Evolutionary conservation across 2,113 vertebrate species (phyloP).

Genomic region (Camelus bactrianus): DNA sequence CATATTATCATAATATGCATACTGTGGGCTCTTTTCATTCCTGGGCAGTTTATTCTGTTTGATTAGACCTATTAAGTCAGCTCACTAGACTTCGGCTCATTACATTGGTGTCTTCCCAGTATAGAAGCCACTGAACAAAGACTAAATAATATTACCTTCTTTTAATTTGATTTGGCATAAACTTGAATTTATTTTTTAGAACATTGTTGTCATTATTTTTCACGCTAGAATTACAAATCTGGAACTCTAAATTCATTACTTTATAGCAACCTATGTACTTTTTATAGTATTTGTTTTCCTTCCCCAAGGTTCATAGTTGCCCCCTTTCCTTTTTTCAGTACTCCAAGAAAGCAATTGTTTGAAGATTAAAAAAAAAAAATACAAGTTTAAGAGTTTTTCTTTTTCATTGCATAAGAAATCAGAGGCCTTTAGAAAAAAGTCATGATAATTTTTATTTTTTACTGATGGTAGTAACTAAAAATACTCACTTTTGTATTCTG

Average conservation of each 20-base stretch:
- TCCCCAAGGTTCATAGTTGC: not conserved
- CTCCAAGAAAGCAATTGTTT: conserved; percentile 6
- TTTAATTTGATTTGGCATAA: not conserved
- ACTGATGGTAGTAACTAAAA: conserved; percentile 13
- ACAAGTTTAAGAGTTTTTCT: conserved; percentile 4
- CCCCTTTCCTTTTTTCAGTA: not conserved
- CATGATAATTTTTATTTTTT: conserved; percentile 46
- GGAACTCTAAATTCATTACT: not conserved
- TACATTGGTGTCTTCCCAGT: not conserved
- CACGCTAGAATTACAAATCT: not conserved
- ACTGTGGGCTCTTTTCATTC: not conserved
- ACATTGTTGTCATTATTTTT: not conserved
- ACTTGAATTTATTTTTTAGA: not conserved
- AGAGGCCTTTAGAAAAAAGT: not conserved
- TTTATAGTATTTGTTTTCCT: conserved; percentile 40
- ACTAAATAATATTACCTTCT: not conserved
- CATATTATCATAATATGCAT: not conserved
- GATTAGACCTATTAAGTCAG: not conserved
- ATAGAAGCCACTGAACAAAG: not conserved
- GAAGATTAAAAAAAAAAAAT: not conserved
- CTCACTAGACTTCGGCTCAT: not conserved
- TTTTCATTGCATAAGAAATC: conserved; percentile 1
- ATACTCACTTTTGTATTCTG: conserved; percentile 21
- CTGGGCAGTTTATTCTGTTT: not conserved
- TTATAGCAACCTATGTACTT: not conserved